Evolutionary conservation across 2,888 invertebrate genomes (phyloP).

Genomic region (Pristionchus arcanus): DNA sequence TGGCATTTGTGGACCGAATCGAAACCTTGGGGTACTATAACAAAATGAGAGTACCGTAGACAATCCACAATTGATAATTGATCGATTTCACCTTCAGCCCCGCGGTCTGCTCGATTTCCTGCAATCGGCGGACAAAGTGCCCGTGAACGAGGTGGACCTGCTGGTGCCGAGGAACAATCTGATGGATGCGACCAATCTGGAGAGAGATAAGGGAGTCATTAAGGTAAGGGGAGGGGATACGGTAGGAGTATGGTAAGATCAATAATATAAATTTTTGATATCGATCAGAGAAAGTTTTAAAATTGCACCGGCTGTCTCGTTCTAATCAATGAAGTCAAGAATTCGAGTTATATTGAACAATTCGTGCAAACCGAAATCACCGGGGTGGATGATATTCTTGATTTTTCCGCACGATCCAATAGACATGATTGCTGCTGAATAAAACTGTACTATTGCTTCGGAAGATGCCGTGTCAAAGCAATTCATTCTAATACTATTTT

Average conservation of each 20-base stretch:
- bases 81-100: slow-evolving; percentile 85
- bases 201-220: slow-evolving; percentile 60
- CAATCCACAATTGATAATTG: not conserved
- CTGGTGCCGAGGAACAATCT: slow-evolving; percentile 89
- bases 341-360: not conserved
- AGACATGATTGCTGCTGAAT: not conserved
- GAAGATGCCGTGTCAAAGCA: no score
- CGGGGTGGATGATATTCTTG: not conserved
- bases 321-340: not conserved
- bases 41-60: not conserved
- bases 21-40: no score
- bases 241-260: not conserved
- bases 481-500: no score
- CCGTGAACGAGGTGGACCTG: slow-evolving; percentile 83
- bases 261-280: no score
- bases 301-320: no score
- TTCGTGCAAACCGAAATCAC: not conserved
- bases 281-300: not conserved
- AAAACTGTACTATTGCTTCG: not conserved
- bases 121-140: slow-evolving; percentile 90
- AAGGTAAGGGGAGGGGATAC: slow-evolving; percentile 22
- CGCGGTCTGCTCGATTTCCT: slow-evolving; percentile 92
- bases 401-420: not conserved
- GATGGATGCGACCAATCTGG: slow-evolving; percentile 86
- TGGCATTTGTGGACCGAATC: no score